phyloP scores from a whole-genome alignment of 1,140 invertebrate genomes.

The Diplogasteroides magnus region DNA sequence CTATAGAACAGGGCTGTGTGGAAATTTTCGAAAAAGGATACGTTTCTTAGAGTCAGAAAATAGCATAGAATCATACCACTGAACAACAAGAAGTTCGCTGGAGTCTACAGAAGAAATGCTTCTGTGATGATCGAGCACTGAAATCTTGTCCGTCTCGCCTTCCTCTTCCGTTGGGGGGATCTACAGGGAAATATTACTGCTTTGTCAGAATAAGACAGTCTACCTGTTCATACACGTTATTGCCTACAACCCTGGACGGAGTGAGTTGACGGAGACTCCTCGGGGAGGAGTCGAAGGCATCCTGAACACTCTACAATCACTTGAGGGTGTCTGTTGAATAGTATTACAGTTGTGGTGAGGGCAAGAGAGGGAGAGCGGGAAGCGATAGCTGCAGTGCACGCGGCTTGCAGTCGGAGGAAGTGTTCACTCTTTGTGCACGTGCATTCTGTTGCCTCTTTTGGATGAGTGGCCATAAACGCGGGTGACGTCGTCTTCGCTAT shows the following conservation, averaged over 20 bases:
- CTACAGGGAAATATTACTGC: not conserved
- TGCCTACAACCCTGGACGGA: not conserved
- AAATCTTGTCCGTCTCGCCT: not conserved
- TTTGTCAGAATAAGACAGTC: no score
- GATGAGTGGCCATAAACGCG: conserved; percentile 45
- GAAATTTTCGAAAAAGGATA: no score
- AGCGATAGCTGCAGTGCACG: not conserved
- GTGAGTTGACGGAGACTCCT: not conserved
- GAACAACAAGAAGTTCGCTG: conserved; percentile 28
- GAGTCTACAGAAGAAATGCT: conserved; percentile 56
- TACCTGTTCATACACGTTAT: not conserved
- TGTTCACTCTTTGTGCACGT: not conserved
- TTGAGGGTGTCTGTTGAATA: not conserved
- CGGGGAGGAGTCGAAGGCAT: not conserved
- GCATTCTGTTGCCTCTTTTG: not conserved
- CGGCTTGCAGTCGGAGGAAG: not conserved
- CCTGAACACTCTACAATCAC: not conserved
- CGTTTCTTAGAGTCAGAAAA: no score
- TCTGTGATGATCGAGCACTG: no score
- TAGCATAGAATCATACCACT: conserved; percentile 54
- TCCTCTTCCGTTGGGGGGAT: not conserved
- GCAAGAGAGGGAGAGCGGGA: not conserved
- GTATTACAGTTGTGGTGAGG: not conserved
- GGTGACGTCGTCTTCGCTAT: conserved; percentile 51
- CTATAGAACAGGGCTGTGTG: no score